phyloP scores from a whole-genome alignment of 2,888 invertebrate species.

The Emmelina monodactyla region DNA sequence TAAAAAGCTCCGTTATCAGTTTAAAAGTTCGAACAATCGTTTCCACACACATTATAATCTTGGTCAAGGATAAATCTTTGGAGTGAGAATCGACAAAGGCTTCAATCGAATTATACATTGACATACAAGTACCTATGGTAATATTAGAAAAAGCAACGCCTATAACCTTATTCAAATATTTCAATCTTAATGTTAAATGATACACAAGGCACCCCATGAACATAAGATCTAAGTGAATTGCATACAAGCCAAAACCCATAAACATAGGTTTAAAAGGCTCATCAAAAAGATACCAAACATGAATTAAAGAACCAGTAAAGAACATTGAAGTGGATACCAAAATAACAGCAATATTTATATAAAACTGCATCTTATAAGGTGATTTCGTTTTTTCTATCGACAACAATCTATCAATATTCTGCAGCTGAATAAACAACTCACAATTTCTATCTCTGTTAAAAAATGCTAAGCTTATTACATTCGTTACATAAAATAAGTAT shows the following conservation, averaged over 20 bases:
- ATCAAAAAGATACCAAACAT: background rate
- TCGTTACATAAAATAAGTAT: slow-evolving; percentile 17
- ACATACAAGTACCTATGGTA: too few relatives aligned
- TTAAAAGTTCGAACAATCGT: too few relatives aligned
- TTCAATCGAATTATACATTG: too few relatives aligned
- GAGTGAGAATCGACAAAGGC: too few relatives aligned
- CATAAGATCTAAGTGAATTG: background rate
- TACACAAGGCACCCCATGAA: background rate
- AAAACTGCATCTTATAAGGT: slow-evolving; percentile 2
- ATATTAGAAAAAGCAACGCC: too few relatives aligned
- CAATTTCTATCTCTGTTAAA: slow-evolving; percentile 14
- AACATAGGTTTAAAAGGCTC: background rate
- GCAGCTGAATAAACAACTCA: slow-evolving; percentile 17
- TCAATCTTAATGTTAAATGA: background rate
- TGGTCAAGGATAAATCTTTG: too few relatives aligned
- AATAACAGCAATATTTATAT: too few relatives aligned
- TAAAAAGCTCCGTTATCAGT: too few relatives aligned
- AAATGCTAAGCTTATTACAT: slow-evolving; percentile 19
- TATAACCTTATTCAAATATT: background rate
- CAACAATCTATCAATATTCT: slow-evolving; percentile 21
- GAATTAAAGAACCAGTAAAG: background rate
- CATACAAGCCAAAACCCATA: background rate
- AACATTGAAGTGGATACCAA: too few relatives aligned
- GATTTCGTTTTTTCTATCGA: slow-evolving; percentile 1
- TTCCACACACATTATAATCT: too few relatives aligned